Base-by-base conservation (phyloP, 2,888 invertebrate species). In the Cephus pygmeus region DNA sequence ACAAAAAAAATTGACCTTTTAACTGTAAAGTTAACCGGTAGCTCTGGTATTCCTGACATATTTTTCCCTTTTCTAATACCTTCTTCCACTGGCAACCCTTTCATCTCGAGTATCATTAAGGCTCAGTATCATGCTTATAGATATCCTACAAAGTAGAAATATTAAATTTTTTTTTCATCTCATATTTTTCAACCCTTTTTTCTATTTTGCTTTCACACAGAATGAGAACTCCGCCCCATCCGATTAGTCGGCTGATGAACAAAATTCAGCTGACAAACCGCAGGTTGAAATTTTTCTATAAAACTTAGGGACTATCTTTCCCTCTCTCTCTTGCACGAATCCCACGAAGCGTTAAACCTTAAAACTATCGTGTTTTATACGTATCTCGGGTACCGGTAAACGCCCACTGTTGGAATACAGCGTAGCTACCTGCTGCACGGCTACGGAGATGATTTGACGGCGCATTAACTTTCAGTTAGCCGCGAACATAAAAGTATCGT, bases 401-500 rank as follows among this genome's bases (percentile, higher is more conserved):
- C 85, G 88, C 86, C 85, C 85, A 85, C 83, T 77, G 79, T 74
- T 79, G 79, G 86, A 86, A 86, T 56, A 56, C 86, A 85, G 82
- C 83, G 71, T 79, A 80, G 73, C 74, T 76, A 74, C 74, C 74
- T 34, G 74, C 33, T 71, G 31, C 33, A 71, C 71, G 33, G 31
- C 71, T 34, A 80, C 78, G 78, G 80, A 77, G 75, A 82, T 78
- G 82, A 85, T 86, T 87, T 84, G 86, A 85, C 85, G 85, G 83
- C 80, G 78, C 84, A 84, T 89, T 89, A 87, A 88, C 79, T 88
- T 89, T 89, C 88, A 87, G 87, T 89, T 88, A 88, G 86, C 83
- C 77, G 82, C 80, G 85, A 85, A 84, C 85, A 85, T 87, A 88
- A 88, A 87, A 87, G 83, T 86, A 88, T 88, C 86, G 85, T 87